Percentiles rank a stretch among this genome's conserved stretches.
These are phyloP conservation scores for Pseudochirops corinnae DNA, from an alignment of 2,797 vertebrate species.

Conservation along the genomic window DNA sequence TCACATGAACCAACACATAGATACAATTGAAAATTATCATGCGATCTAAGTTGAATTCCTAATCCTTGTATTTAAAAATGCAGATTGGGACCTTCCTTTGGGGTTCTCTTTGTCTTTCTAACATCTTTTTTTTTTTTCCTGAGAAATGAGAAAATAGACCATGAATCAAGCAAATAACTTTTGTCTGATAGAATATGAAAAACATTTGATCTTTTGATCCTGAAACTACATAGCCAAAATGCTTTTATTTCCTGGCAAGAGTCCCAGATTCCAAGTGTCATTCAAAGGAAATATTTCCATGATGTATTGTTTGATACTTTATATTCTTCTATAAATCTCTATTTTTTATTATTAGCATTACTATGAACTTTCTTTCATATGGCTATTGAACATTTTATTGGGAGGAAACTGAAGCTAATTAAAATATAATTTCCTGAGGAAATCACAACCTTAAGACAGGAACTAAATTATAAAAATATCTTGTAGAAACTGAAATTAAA, in stretches of 20 bases:
- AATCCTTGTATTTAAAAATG: slow-evolving; percentile 4
- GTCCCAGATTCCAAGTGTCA: slow-evolving; percentile 82
- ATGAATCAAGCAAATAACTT: slow-evolving; percentile 80
- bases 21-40: background rate
- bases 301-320: slow-evolving; percentile 73
- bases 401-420: slow-evolving; percentile 48
- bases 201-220: slow-evolving; percentile 82
- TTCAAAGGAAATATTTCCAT: slow-evolving; percentile 80
- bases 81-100: slow-evolving; percentile 40
- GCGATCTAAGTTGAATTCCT: slow-evolving; percentile 8
- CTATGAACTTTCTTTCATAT: slow-evolving; percentile 47
- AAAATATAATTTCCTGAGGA: slow-evolving; percentile 57
- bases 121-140: slow-evolving; percentile 42
- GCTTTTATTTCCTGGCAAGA: slow-evolving; percentile 83
- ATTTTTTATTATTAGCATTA: slow-evolving; percentile 38
- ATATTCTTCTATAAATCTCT: slow-evolving; percentile 70
- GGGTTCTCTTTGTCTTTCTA: slow-evolving; percentile 42
- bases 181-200: slow-evolving; percentile 78
- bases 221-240: slow-evolving; percentile 79
- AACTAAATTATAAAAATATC: background rate
- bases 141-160: slow-evolving; percentile 70
- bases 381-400: background rate
- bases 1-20: background rate
- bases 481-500: slow-evolving; percentile 61
- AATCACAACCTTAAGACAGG: background rate